Conservation (phyloP, 2,888 invertebrate species). For the Punctoribates punctum region DNA sequence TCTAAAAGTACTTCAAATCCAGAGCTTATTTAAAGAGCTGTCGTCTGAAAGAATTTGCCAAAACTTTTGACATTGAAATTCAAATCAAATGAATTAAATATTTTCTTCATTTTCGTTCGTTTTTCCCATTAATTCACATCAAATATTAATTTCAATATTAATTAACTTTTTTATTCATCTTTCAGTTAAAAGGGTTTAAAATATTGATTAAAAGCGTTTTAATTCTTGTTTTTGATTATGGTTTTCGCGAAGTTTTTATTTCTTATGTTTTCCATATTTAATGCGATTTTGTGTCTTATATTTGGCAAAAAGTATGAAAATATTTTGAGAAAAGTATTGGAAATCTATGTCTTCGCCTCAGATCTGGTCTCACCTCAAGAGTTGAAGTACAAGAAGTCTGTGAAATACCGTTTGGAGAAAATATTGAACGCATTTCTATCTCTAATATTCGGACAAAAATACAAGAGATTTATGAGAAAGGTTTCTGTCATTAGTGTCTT, state of each 20-base stretch:
- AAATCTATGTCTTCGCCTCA: not conserved
- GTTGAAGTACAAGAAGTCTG: not conserved
- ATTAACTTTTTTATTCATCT: too few relatives aligned
- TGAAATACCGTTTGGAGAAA: not conserved
- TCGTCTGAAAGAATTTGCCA: not conserved
- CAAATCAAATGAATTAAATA: not conserved
- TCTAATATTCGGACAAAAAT: not conserved
- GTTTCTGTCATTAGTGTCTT: not conserved
- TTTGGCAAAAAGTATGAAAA: not conserved
- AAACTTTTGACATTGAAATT: not conserved
- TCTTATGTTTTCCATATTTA: not conserved
- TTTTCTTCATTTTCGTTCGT: too few relatives aligned
- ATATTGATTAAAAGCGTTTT: not conserved
- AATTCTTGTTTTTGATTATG: not conserved
- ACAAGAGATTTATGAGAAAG: not conserved
- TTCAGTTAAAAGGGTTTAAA: too few relatives aligned
- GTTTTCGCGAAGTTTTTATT: too few relatives aligned
- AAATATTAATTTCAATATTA: too few relatives aligned
- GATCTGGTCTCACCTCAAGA: not conserved
- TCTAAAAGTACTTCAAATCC: not conserved
- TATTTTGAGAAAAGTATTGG: not conserved
- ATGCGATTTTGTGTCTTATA: not conserved
- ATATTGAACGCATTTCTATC: not conserved
- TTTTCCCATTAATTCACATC: too few relatives aligned
- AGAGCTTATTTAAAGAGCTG: slow-evolving; percentile 1